Conservation (phyloP, 2,113 vertebrate species). For the Urocitellus parryii region DNA sequence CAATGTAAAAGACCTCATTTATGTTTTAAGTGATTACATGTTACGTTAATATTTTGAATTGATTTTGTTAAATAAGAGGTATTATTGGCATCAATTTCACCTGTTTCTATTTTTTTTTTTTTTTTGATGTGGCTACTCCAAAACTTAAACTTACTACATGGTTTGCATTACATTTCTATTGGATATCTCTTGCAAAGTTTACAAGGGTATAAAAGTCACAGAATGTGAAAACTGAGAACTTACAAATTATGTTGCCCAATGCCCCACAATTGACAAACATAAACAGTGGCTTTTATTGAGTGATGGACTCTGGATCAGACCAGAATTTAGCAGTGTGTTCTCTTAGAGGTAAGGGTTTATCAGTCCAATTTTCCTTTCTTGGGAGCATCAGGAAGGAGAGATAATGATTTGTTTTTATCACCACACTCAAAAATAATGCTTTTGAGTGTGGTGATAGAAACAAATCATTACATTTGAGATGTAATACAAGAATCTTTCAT, state of each 20-base stretch:
- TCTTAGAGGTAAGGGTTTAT: not conserved
- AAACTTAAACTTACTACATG: not conserved
- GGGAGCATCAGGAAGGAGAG: not conserved
- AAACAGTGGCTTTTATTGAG: not conserved
- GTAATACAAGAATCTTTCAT: not conserved
- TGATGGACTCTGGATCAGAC: not conserved
- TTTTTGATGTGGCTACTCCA: not conserved
- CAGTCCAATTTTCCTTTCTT: not conserved
- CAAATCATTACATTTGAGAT: no score
- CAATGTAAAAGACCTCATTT: not conserved
- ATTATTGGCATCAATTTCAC: not conserved
- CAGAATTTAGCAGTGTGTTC: not conserved
- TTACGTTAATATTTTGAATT: conserved; percentile 38
- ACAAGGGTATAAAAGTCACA: conserved; percentile 29
- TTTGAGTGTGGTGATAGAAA: no score
- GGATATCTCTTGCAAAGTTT: not conserved
- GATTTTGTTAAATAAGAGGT: conserved; percentile 5
- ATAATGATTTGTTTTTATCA: not conserved
- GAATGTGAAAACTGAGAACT: conserved; percentile 19
- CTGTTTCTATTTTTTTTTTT: not conserved
- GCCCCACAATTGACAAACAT: not conserved
- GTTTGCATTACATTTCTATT: conserved; percentile 12
- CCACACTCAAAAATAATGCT: not conserved
- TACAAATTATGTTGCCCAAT: not conserved
- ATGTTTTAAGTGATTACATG: conserved; percentile 16